A percentile compares a stretch with the other conserved stretches of the same genome.
Evolutionary conservation across 2,113 vertebrate species (phyloP).

Genomic region (Morone chrysops): DNA sequence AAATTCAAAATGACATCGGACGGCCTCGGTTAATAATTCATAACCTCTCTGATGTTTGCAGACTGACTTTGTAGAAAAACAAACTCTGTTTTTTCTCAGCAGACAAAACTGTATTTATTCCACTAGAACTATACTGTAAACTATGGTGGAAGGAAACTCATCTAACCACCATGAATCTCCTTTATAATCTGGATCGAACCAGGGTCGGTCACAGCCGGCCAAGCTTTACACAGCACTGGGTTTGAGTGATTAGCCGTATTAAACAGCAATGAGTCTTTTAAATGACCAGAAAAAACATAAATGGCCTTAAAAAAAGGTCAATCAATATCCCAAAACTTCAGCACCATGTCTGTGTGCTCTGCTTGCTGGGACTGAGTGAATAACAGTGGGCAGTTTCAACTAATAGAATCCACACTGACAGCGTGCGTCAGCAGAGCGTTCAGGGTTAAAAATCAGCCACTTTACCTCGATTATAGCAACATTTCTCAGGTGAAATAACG

Average conservation of each 20-base stretch:
- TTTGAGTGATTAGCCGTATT: background rate
- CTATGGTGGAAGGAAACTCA: background rate
- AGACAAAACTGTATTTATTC: background rate
- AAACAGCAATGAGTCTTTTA: background rate
- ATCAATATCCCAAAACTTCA: too few relatives aligned
- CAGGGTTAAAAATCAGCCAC: too few relatives aligned
- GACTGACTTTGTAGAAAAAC: background rate
- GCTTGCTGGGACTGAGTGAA: too few relatives aligned
- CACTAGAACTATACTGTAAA: too few relatives aligned
- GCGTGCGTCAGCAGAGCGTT: too few relatives aligned
- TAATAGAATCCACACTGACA: too few relatives aligned
- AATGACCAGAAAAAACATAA: background rate
- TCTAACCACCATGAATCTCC: background rate
- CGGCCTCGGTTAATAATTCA: constrained; percentile 24
- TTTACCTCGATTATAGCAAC: too few relatives aligned
- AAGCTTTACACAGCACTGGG: background rate
- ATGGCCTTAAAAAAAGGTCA: too few relatives aligned
- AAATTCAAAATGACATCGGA: background rate
- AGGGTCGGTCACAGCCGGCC: background rate
- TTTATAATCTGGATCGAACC: too few relatives aligned
- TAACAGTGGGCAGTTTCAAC: too few relatives aligned
- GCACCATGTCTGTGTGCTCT: too few relatives aligned
- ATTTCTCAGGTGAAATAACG: too few relatives aligned
- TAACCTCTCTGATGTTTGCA: constrained; percentile 9
- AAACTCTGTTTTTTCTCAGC: background rate